Conservation (phyloP, 2,888 invertebrate species). For the Drosophila multiciliata region DNA sequence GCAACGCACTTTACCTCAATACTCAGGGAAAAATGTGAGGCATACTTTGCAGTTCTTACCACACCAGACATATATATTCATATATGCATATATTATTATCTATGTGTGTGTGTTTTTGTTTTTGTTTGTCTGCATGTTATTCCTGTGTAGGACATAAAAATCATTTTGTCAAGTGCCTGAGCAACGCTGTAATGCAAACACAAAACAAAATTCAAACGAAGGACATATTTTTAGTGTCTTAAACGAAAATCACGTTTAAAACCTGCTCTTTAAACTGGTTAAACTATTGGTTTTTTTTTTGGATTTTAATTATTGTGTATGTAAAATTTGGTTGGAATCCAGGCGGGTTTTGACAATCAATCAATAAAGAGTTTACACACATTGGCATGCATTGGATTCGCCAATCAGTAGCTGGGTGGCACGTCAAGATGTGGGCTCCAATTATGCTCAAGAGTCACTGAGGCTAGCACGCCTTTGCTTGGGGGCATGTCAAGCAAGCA, state of each 20-base stretch:
- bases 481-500: slow-evolving; percentile 49
- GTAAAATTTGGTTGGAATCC: slow-evolving; percentile 33
- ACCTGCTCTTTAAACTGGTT: slow-evolving; percentile 14
- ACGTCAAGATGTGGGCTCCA: slow-evolving; percentile 54
- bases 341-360: slow-evolving; percentile 67
- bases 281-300: slow-evolving; percentile 28
- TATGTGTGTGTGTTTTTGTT: not conserved
- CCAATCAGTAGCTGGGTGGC: slow-evolving; percentile 53
- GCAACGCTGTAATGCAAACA: slow-evolving; percentile 41
- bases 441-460: slow-evolving; percentile 56
- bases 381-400: slow-evolving; percentile 50
- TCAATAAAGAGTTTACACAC: slow-evolving; percentile 58
- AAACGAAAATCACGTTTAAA: slow-evolving; percentile 4
- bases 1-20: slow-evolving; percentile 75
- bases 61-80: slow-evolving; percentile 26
- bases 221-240: slow-evolving; percentile 36
- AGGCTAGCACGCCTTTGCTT: slow-evolving; percentile 21
- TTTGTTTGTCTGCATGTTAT: slow-evolving; percentile 24
- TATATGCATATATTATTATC: not conserved
- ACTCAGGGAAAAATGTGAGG: slow-evolving; percentile 68
- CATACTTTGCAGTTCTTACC: slow-evolving; percentile 67
- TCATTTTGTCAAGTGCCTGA: slow-evolving; percentile 68
- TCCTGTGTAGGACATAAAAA: slow-evolving; percentile 68
- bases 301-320: slow-evolving; percentile 62
- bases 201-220: slow-evolving; percentile 41